Evolutionary conservation across 2,797 vertebrate genomes (phyloP), one percentile per base, ranked within the genome.

Genomic region (Mastacembelus armatus): DNA sequence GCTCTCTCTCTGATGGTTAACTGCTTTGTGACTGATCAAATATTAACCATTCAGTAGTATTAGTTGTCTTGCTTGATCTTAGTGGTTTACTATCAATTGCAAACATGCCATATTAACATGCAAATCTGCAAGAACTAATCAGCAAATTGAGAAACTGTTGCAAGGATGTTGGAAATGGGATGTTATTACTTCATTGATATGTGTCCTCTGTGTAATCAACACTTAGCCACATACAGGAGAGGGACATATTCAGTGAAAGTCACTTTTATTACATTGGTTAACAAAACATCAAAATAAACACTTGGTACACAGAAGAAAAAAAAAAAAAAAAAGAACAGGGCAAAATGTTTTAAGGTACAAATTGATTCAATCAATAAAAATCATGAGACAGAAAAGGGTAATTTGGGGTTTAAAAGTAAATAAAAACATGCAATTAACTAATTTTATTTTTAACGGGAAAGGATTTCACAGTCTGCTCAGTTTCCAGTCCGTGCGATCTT

Each of bases 221-320:
- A 85, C 77, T 61, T 80, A 81, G 82, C 84, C 88, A 93, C 86
- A 93, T 91, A 88, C 62, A 86, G 72, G 77, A 90, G 78, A 89
- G 76, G 75, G 66, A 84, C 77, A 50, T 77, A 83, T 84, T 93
- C 85, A 79, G 65, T 72, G 66, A 55, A 86, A 90, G 83, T 84
- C 70, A 70, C 72, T 81, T 90, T 91, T 90, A 91, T 93, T 93
- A 88, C 63, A 91, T 85, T 81, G 51, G 43, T 83, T 56, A 84
- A 88, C 78, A 89, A 81, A 76, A 78, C 30, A 33, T 58, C 65
- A 83, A 64, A 77, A 82, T 55, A 84, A 65, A 78, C 63, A 88
- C 21, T 43, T 33, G 35, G 36, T 86, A 88, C 71, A 92, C 64
- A 88, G 44, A 10, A 51, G 52, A 74, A 83, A 75, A 66, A 61